Conservation (phyloP, 2,797 vertebrate genomes). For the Ctenopoma multispine region DNA sequence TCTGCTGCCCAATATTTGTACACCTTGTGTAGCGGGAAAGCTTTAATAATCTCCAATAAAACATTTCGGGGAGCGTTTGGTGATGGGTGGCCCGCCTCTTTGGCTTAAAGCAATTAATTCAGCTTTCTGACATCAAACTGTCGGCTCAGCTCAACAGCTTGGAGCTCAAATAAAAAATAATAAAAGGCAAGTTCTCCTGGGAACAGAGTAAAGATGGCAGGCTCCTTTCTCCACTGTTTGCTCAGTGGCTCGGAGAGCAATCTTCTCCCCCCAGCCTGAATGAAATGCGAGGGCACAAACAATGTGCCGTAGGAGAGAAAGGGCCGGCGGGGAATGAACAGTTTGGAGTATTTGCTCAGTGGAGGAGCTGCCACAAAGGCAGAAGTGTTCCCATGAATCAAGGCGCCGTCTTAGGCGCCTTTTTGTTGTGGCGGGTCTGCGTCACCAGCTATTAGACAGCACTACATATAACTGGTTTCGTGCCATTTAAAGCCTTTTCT, state of each 20-base stretch:
- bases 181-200: conserved; percentile 96
- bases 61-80: conserved; percentile 84
- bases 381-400: conserved; percentile 93
- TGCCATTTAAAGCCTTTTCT: conserved; percentile 74
- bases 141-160: conserved; percentile 92
- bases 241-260: conserved; percentile 94
- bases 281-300: conserved; percentile 97
- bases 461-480: conserved; percentile 85
- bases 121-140: conserved; percentile 94
- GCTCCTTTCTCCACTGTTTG: conserved; percentile 96
- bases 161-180: conserved; percentile 86
- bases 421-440: conserved; percentile 84
- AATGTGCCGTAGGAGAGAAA: conserved; percentile 91
- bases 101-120: conserved; percentile 96
- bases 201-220: conserved; percentile 91
- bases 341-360: conserved; percentile 98
- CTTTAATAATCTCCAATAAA: conserved; percentile 71
- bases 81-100: conserved; percentile 86
- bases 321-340: conserved; percentile 92
- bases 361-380: conserved; percentile 94
- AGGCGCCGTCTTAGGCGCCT: conserved; percentile 85
- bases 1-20: conserved; percentile 50
- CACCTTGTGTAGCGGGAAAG: conserved; percentile 63
- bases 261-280: conserved; percentile 88
- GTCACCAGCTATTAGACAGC: conserved; percentile 82